Base-by-base conservation (phyloP, 2,888 invertebrate genomes). In the Diarsia rubi region DNA sequence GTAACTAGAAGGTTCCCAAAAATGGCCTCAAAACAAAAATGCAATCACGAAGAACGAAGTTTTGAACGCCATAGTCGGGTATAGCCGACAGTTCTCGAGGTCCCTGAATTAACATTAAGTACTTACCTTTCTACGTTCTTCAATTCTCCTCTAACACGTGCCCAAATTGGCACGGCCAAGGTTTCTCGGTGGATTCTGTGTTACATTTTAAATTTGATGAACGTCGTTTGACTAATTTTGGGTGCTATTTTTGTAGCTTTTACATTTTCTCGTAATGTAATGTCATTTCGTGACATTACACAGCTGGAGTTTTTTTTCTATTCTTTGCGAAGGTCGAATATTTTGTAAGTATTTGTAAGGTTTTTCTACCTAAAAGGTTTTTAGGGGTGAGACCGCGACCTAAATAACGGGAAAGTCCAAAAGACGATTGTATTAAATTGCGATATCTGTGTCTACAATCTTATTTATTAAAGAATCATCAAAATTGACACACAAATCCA, bases 121-220 rank as follows among this genome's bases (percentile, higher is more conserved):
- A 57, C 57, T 57, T 27, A 57, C 54, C 2, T 31, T 19, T 59
- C 19, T 31, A 31, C 0, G 52, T 27, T 24, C 42, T 49, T 14
- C 24, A 16, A 42, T 3, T 63, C 65, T 49, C 21, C 12, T 2
- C 49, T 11, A 63, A 47, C 70, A 12, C 59, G 76, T 63, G 49
- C 27, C 69, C 2, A 59, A n/a, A 16, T 49, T 9, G 62, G 44
- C 69, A 72, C 72, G 52, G 62, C 54, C 69, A 45, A 24, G 57
- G 21, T 44, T 37, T 12, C 12, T 14, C 24, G 0, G 19, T 31
- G 19, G 54, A 64, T 52, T 45, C 14, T 24, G 24, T 11, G 12
- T 72, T 76, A 69, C 82, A 82, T 82, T 71, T 31, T 80, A 62
- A 52, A 73, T 42, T 57, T n/a, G 21, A 27, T 63, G 5, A 5